phyloP scores from a whole-genome alignment of 2,888 invertebrate species.

The Euclidia mi region DNA sequence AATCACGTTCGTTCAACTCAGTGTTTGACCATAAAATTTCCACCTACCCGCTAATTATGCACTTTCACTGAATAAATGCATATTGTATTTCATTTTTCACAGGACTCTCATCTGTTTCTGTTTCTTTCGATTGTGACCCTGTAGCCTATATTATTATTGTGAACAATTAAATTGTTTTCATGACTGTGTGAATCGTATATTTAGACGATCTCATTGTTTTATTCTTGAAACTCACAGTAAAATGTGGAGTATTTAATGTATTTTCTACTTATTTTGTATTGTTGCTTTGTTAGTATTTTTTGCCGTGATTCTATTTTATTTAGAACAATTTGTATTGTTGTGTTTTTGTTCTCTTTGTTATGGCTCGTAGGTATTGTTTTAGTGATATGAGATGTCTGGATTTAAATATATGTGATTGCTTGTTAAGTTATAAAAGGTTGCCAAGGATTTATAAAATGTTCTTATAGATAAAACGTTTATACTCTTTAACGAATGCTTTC shows the following conservation, averaged over 20 bases:
- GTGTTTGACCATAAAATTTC: slow-evolving; percentile 40
- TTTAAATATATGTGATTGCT: no score
- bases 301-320: slow-evolving; percentile 36
- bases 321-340: slow-evolving; percentile 33
- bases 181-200: slow-evolving; percentile 42
- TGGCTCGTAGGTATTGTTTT: slow-evolving; percentile 34
- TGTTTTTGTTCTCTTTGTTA: slow-evolving; percentile 39
- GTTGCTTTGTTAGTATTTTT: slow-evolving; percentile 4
- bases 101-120: slow-evolving; percentile 52
- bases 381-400: slow-evolving; percentile 24
- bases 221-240: slow-evolving; percentile 31
- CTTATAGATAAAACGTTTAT: no score
- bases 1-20: slow-evolving; percentile 31
- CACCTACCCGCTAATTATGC: no score
- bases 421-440: no score
- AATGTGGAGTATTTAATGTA: slow-evolving; percentile 36
- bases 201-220: slow-evolving; percentile 14
- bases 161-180: slow-evolving; percentile 49
- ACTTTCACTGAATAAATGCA: no score
- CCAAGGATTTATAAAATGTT: no score
- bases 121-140: slow-evolving; percentile 48
- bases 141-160: slow-evolving; percentile 44
- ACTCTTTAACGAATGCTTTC: no score
- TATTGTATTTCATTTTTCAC: no score
- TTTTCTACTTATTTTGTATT: slow-evolving; percentile 25